Evolutionary conservation across 2,113 vertebrate species (phyloP), one percentile per base, ranked within the genome.

Genomic region (Ia io): DNA sequence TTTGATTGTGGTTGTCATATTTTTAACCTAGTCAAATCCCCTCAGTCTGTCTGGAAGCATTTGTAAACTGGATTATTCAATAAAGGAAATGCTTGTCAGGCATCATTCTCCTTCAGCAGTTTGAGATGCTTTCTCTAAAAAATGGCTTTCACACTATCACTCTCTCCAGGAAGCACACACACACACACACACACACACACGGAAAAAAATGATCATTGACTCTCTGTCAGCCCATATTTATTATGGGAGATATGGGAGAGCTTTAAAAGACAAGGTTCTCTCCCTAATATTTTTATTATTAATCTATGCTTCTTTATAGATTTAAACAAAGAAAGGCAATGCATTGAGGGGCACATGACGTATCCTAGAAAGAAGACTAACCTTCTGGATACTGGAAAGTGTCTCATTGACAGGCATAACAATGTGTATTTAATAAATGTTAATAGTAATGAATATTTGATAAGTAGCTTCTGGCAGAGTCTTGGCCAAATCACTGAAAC

Each of bases 41-140:
- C 65, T 94, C 95, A 84, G 95, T 96, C 94, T 97, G 95, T 96
- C 96, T 97, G 90, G 83, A 97, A 94, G 95, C 67, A 96, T 91
- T 94, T 92, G 94, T 97, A 97, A 98, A 98, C 95, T 78, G 96
- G 97, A 98, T 98, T 98, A 97, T 65, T 97, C 87, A 96, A 96
- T 73, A 84, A 94, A 97, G 97, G 91, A 94, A 98, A 97, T 94
- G 97, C 95, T 97, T 98, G 89, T 97, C 93, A 97, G 94, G 53
- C 96, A 93, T 80, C 96, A 90, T 97, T 95, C 93, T 95, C 94
- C 76, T 94, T 96, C 95, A 90, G 93, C 76, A 44, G 96, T 97
- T 95, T 96, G 90, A 97, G 93, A 93, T 94, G 87, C 23, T 89
- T 95, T 97, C 90, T 97, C 77, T 95, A 61, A 95, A 97, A 97